Conservation (phyloP, 1,140 invertebrate species). For the Notospermus geniculatus region DNA sequence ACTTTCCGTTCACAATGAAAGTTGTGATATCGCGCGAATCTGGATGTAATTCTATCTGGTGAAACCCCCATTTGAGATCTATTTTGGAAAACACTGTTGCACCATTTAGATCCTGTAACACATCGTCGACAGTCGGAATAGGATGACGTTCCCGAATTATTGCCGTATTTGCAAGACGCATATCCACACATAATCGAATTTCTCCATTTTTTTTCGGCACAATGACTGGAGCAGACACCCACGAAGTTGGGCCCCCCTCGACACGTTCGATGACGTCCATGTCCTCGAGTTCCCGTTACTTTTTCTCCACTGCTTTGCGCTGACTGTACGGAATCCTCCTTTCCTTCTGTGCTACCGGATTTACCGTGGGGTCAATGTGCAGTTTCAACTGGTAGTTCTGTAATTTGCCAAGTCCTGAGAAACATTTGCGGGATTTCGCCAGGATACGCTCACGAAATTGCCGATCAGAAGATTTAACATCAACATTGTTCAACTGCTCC, state of each 20-base stretch:
- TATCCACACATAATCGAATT: constrained; percentile 36
- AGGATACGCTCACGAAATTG: too few relatives aligned
- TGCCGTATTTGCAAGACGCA: constrained; percentile 31
- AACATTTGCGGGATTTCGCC: constrained; percentile 12
- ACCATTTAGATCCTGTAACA: constrained; percentile 28
- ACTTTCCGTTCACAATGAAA: constrained; percentile 1
- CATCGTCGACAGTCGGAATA: constrained; percentile 33
- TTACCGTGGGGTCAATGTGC: constrained; percentile 14
- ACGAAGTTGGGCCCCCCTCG: constrained; percentile 30
- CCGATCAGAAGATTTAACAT: not conserved
- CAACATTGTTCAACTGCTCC: constrained; percentile 9
- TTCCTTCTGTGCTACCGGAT: constrained; percentile 7
- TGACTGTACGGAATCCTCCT: constrained; percentile 17
- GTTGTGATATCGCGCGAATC: constrained; percentile 12
- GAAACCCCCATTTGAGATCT: constrained; percentile 29
- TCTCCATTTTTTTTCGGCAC: constrained; percentile 33
- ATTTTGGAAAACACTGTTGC: constrained; percentile 30
- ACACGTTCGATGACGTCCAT: constrained; percentile 32
- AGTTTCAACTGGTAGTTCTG: constrained; percentile 15
- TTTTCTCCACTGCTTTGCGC: constrained; percentile 20
- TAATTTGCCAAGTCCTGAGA: constrained; percentile 10
- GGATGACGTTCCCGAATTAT: constrained; percentile 28
- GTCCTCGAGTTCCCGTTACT: constrained; percentile 26
- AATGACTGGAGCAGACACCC: constrained; percentile 34
- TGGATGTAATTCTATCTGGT: constrained; percentile 37